These are phyloP conservation scores for Brachylomia viminalis DNA, from an alignment of 2,888 invertebrate species.

Conservation along the genomic window DNA sequence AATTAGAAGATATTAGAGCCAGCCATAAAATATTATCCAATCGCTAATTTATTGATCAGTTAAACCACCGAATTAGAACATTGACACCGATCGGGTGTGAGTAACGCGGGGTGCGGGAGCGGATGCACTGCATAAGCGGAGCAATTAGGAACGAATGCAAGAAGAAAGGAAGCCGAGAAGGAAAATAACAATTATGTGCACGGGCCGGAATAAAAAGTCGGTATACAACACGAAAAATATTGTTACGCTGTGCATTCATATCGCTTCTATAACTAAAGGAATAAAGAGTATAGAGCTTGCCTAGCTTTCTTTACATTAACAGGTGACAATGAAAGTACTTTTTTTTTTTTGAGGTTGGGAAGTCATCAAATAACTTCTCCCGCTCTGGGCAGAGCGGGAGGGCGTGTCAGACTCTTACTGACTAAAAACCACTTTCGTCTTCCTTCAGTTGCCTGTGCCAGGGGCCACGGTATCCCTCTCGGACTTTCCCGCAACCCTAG, in stretches of 20 bases:
- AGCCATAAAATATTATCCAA: constrained; percentile 53
- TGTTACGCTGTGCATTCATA: not conserved
- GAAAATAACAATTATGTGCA: not conserved
- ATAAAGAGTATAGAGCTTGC: not conserved
- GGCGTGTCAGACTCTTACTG: no score
- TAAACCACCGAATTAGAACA: constrained; percentile 78
- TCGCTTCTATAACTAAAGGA: not conserved
- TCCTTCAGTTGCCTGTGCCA: no score
- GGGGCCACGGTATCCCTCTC: no score
- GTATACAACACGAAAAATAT: not conserved
- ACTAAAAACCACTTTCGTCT: no score
- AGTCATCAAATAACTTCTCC: no score
- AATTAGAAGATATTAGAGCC: constrained; percentile 55
- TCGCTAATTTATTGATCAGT: constrained; percentile 64
- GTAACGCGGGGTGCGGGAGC: constrained; percentile 72
- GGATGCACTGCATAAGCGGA: constrained; percentile 41
- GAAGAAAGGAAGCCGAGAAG: not conserved
- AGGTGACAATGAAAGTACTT: not conserved
- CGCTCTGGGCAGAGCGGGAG: no score
- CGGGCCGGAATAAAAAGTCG: not conserved
- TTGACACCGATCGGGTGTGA: constrained; percentile 75
- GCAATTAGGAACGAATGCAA: constrained; percentile 41
- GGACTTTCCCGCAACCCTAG: no score
- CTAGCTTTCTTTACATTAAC: not conserved
- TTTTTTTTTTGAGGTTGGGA: no score